phyloP scores from a whole-genome alignment of 2,888 invertebrate species.

The Phorcus lineatus region DNA sequence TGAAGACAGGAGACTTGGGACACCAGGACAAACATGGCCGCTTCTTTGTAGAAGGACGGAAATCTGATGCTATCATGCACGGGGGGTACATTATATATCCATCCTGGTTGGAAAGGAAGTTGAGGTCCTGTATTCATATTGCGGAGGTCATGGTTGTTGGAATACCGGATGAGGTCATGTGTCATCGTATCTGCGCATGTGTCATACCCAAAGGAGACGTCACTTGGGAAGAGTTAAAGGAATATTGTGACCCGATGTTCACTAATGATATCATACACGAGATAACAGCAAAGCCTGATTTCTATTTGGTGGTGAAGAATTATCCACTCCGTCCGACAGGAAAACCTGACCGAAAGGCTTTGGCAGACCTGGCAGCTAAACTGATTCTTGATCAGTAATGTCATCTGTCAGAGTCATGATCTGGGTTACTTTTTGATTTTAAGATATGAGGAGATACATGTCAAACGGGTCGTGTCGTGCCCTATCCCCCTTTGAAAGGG shows the following conservation, averaged over 20 bases:
- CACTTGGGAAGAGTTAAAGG: background rate
- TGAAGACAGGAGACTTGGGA: background rate
- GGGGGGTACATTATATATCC: conserved; percentile 9
- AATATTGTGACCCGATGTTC: background rate
- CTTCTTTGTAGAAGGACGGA: background rate
- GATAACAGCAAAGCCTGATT: background rate
- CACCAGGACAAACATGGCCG: background rate
- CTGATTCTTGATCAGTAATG: background rate
- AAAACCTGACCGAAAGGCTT: background rate
- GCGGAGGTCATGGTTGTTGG: background rate
- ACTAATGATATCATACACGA: background rate
- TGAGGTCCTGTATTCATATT: background rate
- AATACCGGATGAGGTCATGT: background rate
- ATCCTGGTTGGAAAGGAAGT: background rate
- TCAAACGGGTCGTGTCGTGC: too few relatives aligned
- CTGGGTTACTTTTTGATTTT: too few relatives aligned
- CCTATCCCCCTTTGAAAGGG: too few relatives aligned
- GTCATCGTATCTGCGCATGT: conserved; percentile 1
- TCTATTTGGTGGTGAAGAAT: background rate
- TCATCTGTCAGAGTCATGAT: too few relatives aligned
- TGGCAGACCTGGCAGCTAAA: background rate
- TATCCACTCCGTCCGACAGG: background rate
- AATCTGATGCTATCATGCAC: background rate
- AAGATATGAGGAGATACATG: too few relatives aligned
- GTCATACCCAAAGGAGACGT: background rate